Conservation (phyloP, 35 echinoderm and acorn worm genomes). For the Ophiothrix spiculata region DNA sequence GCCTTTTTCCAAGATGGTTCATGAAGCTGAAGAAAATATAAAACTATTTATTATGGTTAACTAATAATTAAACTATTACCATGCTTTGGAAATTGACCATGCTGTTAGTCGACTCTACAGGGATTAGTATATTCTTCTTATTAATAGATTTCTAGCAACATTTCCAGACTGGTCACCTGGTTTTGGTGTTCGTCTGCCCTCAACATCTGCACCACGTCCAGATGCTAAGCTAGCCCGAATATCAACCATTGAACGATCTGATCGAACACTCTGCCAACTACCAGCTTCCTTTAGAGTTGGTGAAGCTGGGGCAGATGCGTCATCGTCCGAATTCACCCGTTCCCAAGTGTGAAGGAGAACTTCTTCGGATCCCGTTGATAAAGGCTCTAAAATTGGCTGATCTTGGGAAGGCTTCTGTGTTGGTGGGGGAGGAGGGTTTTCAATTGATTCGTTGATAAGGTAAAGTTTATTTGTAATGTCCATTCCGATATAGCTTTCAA, state of each 20-base stretch:
- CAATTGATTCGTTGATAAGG: slow-evolving; percentile 56
- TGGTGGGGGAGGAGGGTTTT: background rate
- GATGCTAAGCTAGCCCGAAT: slow-evolving; percentile 91
- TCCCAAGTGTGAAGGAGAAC: slow-evolving; percentile 73
- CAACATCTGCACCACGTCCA: slow-evolving; percentile 52
- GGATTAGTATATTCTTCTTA: background rate
- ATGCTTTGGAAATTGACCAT: background rate
- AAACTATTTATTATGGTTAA: too few species aligned
- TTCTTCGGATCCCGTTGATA: background rate
- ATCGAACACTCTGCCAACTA: slow-evolving; percentile 64
- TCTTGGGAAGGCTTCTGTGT: background rate
- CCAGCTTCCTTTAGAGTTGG: slow-evolving; percentile 34
- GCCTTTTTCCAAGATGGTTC: too few species aligned
- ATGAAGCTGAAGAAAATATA: too few species aligned
- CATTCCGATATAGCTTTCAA: slow-evolving; percentile 79
- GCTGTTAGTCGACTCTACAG: background rate
- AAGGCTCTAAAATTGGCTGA: background rate
- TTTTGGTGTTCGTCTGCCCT: slow-evolving; percentile 1
- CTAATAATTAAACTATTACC: too few species aligned
- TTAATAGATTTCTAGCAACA: slow-evolving; percentile 1
- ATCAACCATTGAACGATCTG: slow-evolving; percentile 74
- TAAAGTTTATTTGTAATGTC: slow-evolving; percentile 88
- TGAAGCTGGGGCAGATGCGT: slow-evolving; percentile 24
- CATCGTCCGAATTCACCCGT: slow-evolving; percentile 59
- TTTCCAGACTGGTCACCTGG: background rate